Conservation (phyloP, 2,113 vertebrate genomes). For the Addax nasomaculatus region DNA sequence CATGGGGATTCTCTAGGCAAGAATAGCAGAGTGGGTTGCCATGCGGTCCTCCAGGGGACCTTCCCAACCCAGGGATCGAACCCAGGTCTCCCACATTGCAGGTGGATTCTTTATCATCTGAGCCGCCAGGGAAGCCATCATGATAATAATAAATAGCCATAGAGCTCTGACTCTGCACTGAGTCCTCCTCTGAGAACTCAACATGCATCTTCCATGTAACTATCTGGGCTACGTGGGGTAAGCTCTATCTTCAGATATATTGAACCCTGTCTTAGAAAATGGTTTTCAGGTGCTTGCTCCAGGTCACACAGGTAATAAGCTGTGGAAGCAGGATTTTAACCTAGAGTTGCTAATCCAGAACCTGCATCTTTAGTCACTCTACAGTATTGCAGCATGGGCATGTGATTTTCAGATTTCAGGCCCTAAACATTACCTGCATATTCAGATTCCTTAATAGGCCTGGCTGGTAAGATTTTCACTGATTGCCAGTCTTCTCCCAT, state of each 20-base stretch:
- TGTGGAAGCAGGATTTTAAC: background rate
- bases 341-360: background rate
- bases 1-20: background rate
- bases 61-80: background rate
- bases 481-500: background rate
- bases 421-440: slow-evolving; percentile 75
- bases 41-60: background rate
- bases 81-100: background rate
- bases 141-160: accelerated
- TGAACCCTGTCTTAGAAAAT: background rate
- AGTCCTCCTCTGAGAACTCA: background rate
- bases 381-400: accelerated
- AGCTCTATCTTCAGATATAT: background rate
- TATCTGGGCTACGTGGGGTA: background rate
- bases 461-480: slow-evolving; percentile 74
- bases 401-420: background rate
- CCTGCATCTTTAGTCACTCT: accelerated
- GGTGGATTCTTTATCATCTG: background rate
- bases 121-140: accelerated
- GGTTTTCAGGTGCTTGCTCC: background rate
- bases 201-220: background rate
- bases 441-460: slow-evolving; percentile 75
- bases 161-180: background rate
- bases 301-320: background rate
- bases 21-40: background rate